Evolutionary conservation across 2,797 vertebrate genomes (phyloP).

Genomic region (Taenioides sp.): DNA sequence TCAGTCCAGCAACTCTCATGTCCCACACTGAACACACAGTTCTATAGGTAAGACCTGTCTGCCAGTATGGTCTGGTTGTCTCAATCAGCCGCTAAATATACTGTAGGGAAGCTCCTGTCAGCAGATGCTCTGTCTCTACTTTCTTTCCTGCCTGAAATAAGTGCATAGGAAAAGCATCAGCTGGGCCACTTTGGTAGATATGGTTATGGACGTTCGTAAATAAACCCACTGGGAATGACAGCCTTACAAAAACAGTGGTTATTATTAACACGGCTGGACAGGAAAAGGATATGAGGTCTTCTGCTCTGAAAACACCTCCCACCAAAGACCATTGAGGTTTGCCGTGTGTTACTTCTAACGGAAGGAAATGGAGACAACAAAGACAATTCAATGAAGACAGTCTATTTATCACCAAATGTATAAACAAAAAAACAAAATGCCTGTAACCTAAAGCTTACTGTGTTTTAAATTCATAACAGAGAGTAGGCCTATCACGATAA

Average conservation of each 20-base stretch:
- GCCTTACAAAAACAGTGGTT: constrained; percentile 63
- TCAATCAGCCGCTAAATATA: constrained; percentile 50
- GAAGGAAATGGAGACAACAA: constrained; percentile 67
- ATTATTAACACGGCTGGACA: constrained; percentile 68
- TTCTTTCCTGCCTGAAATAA: constrained; percentile 58
- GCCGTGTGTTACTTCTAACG: constrained; percentile 20
- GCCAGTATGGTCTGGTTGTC: constrained; percentile 25
- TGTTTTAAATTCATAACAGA: no score
- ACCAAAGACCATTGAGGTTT: constrained; percentile 45
- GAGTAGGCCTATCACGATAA: no score
- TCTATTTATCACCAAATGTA: neutral
- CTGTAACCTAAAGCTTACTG: no score
- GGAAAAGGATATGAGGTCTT: constrained; percentile 74
- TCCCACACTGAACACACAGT: constrained; percentile 23
- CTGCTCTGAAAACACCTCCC: constrained; percentile 68
- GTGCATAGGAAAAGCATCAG: constrained; percentile 59
- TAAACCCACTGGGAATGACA: constrained; percentile 44
- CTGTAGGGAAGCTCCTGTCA: constrained; percentile 29
- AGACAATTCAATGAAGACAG: constrained; percentile 53
- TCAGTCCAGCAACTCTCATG: constrained; percentile 49
- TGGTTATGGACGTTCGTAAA: constrained; percentile 59
- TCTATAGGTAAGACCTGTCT: constrained; percentile 20
- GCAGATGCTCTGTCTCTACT: constrained; percentile 48
- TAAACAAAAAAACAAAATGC: neutral
- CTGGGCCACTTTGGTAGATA: constrained; percentile 55